These are phyloP conservation scores for Cinclus cinclus DNA, from an alignment of 2,113 vertebrate species.

Conservation along the genomic window DNA sequence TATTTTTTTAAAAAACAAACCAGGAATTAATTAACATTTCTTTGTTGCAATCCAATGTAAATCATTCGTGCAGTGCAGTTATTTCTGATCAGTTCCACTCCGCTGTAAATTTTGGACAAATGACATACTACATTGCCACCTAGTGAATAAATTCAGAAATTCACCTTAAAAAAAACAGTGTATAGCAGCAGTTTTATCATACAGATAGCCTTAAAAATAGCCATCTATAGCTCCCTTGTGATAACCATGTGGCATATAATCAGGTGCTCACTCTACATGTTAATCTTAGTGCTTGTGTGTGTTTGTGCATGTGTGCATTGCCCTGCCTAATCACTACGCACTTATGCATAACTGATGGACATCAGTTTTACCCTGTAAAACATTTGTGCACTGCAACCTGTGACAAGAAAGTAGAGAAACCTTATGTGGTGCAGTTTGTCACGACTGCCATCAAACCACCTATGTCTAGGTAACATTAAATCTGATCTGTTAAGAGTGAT, in stretches of 20 bases:
- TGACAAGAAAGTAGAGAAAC: not conserved
- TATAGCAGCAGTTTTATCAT: not conserved
- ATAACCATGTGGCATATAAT: not conserved
- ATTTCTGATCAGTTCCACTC: not conserved
- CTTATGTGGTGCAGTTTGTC: not conserved
- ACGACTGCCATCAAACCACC: not conserved
- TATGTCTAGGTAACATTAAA: not conserved
- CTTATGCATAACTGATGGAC: not conserved
- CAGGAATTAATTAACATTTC: not conserved
- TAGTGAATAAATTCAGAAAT: slow-evolving; percentile 29
- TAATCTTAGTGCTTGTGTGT: accelerated
- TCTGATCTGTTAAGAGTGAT: not conserved
- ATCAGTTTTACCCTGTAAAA: not conserved
- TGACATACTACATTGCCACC: slow-evolving; percentile 21
- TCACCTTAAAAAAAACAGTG: not conserved
- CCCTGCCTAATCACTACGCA: not conserved
- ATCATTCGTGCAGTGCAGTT: not conserved
- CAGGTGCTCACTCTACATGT: not conserved
- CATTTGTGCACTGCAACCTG: not conserved
- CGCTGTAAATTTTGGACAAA: not conserved
- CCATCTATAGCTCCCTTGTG: not conserved
- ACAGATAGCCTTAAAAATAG: not conserved
- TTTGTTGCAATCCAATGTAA: not conserved
- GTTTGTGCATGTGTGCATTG: not conserved
- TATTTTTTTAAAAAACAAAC: not conserved